Conservation (phyloP, 2,888 invertebrate genomes). For the Meiosimyza platycephala region DNA sequence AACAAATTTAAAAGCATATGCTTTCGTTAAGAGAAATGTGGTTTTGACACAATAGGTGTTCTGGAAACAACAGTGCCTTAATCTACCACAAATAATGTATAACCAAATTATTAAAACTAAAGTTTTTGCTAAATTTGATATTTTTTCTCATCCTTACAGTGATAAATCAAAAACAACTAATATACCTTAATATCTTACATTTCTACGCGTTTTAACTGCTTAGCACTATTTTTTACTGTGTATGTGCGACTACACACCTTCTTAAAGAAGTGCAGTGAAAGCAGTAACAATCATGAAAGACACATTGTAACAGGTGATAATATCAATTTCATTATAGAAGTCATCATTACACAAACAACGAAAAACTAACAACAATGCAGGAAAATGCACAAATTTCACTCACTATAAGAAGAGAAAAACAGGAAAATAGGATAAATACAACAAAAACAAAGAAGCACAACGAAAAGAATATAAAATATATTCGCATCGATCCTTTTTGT, state of each 20-base stretch:
- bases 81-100: no score
- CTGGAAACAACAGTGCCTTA: no score
- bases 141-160: no score
- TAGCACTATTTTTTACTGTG: background rate
- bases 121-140: no score
- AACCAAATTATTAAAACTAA: no score
- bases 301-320: slow-evolving; percentile 51
- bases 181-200: no score
- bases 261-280: background rate
- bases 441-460: slow-evolving; percentile 25
- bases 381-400: slow-evolving; percentile 22
- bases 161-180: no score
- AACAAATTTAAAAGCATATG: no score
- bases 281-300: slow-evolving; percentile 6
- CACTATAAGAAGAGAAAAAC: background rate
- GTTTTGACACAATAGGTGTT: no score
- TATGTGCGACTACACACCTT: no score
- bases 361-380: slow-evolving; percentile 25
- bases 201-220: background rate
- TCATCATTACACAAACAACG: slow-evolving; percentile 23
- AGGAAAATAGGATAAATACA: slow-evolving; percentile 10
- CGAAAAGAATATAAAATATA: slow-evolving; percentile 51
- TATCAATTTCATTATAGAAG: slow-evolving; percentile 37
- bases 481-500: slow-evolving; percentile 49
- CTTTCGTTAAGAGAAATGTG: no score